These are phyloP conservation scores for Phrynocephalus vlangalii DNA, from an alignment of 2,797 vertebrate genomes.

Conservation along the genomic window DNA sequence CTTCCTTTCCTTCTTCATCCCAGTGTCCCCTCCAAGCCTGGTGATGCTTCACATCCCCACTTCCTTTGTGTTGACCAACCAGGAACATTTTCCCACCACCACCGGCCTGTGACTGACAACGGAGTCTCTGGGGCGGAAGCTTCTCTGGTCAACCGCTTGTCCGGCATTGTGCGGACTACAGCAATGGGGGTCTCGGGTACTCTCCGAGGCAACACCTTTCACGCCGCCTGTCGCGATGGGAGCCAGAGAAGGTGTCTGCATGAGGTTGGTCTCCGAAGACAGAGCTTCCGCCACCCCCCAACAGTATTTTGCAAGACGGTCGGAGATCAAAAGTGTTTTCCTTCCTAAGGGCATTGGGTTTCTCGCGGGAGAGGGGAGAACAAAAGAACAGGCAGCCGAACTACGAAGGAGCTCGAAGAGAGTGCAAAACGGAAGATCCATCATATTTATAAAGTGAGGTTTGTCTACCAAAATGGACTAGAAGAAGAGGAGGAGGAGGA, in stretches of 20 bases:
- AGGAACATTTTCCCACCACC: conserved; percentile 82
- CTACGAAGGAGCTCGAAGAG: conserved; percentile 44
- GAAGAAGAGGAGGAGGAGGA: conserved; percentile 56
- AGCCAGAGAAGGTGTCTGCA: accelerated
- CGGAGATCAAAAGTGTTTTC: conserved; percentile 55
- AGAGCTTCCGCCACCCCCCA: conserved; percentile 36
- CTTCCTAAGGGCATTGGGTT: conserved; percentile 47
- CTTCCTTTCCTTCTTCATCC: background rate
- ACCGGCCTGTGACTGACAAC: conserved; percentile 75
- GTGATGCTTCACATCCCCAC: conserved; percentile 87
- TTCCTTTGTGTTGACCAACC: conserved; percentile 83
- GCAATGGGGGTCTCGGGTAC: conserved; percentile 40
- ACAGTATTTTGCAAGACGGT: conserved; percentile 69
- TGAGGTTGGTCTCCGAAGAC: background rate
- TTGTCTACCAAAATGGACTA: conserved; percentile 67
- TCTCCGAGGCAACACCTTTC: conserved; percentile 8
- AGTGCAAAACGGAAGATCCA: conserved; percentile 53
- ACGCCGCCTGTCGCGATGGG: background rate
- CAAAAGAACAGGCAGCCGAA: conserved; percentile 47
- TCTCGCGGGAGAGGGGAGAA: conserved; percentile 41
- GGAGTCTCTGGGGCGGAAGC: conserved; percentile 73
- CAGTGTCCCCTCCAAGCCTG: conserved; percentile 99
- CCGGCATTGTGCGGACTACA: conserved; percentile 33
- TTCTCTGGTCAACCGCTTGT: conserved; percentile 73
- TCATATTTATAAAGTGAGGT: conserved; percentile 49